Evolutionary conservation across 2,888 invertebrate genomes (phyloP).

Genomic region (Synergus umbraculus): DNA sequence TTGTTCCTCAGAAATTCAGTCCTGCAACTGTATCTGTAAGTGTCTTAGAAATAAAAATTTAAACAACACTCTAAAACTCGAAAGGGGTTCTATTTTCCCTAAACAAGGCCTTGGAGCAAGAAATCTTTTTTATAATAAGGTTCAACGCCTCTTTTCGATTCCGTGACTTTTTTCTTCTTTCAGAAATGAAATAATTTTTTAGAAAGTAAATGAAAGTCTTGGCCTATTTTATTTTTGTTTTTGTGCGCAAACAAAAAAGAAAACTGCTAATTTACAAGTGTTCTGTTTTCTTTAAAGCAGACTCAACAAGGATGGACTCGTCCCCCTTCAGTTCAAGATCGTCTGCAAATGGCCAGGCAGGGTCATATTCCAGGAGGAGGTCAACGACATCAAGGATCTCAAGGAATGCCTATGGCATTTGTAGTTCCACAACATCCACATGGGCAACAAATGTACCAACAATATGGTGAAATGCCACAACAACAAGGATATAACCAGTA

Average conservation of each 20-base stretch:
- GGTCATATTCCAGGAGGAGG: slow-evolving; percentile 52
- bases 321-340: slow-evolving; percentile 65
- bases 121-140: background rate
- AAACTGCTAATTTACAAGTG: background rate
- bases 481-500: slow-evolving; percentile 54
- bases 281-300: background rate
- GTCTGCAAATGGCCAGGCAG: slow-evolving; percentile 64
- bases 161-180: too few species aligned
- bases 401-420: slow-evolving; percentile 33
- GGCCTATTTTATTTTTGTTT: too few species aligned
- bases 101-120: too few species aligned
- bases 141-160: background rate
- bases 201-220: too few species aligned
- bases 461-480: slow-evolving; percentile 49
- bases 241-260: background rate
- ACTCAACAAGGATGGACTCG: slow-evolving; percentile 33
- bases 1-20: slow-evolving; percentile 65
- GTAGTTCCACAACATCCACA: slow-evolving; percentile 54
- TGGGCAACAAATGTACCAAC: slow-evolving; percentile 52
- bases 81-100: background rate
- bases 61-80: background rate
- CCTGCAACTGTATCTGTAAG: slow-evolving; percentile 28
- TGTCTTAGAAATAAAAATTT: slow-evolving; percentile 32
- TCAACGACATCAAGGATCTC: slow-evolving; percentile 48
- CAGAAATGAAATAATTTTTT: too few species aligned